These are phyloP conservation scores for Cichladusa arquata DNA, from an alignment of 2,113 vertebrate species.

Conservation along the genomic window DNA sequence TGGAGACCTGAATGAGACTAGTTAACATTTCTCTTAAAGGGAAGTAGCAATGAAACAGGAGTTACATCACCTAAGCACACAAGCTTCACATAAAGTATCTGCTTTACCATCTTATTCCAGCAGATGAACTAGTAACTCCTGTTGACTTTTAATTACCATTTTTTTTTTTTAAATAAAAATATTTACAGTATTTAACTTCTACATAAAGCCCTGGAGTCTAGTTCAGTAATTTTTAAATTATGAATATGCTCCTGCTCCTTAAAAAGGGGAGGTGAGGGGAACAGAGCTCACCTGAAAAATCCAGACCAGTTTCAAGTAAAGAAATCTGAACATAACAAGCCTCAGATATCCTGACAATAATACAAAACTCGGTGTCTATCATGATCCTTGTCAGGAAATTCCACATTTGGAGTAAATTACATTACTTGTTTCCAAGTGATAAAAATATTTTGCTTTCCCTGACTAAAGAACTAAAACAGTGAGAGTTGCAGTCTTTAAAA, in stretches of 20 bases:
- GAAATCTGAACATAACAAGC: neutral
- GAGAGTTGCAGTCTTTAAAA: neutral
- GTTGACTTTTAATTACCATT: neutral
- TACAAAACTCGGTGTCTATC: neutral
- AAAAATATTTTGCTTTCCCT: neutral
- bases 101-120: neutral
- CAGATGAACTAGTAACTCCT: neutral
- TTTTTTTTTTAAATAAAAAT: neutral
- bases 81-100: neutral
- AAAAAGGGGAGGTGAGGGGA: neutral
- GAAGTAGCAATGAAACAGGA: neutral
- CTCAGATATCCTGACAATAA: neutral
- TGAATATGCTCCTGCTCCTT: neutral
- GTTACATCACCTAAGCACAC: neutral
- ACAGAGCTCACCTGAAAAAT: neutral
- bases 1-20: accelerated
- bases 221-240: neutral
- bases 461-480: neutral
- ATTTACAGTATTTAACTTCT: neutral
- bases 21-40: neutral
- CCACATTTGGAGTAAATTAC: accelerated
- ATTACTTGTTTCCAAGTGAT: neutral
- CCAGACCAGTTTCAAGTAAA: neutral
- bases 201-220: neutral
- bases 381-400: neutral